These are phyloP conservation scores for Lucilia cuprina DNA, from an alignment of 1,140 invertebrate genomes.

Conservation along the genomic window DNA sequence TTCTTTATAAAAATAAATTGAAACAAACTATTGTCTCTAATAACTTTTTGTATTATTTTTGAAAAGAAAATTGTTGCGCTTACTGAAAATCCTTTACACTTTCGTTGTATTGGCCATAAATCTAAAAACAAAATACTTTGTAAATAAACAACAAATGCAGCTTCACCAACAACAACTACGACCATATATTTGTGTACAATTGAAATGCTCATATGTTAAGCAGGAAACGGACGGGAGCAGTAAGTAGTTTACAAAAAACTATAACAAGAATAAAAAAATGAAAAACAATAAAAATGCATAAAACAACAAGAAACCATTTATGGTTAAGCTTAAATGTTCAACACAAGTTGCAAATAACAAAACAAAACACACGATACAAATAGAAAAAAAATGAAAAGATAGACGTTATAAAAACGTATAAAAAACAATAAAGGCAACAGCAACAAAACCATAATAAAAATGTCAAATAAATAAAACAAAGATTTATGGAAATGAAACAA, in stretches of 20 bases:
- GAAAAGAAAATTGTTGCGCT: background rate
- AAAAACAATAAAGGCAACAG: background rate
- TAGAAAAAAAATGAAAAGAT: background rate
- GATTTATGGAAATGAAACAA: slow-evolving; percentile 7
- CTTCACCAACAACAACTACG: background rate
- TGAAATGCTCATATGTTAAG: background rate
- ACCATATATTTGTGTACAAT: background rate
- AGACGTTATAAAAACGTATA: background rate
- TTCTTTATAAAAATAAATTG: background rate
- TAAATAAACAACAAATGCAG: background rate
- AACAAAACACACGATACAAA: background rate
- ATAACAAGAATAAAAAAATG: background rate
- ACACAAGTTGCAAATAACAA: background rate
- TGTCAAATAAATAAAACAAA: slow-evolving; percentile 12
- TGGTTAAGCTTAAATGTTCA: background rate
- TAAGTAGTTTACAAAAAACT: background rate
- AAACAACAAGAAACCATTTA: background rate
- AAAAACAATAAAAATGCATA: background rate
- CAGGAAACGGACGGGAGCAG: background rate
- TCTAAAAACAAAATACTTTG: background rate
- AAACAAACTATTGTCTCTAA: no score
- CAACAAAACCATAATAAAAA: slow-evolving; percentile 18
- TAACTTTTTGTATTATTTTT: no score
- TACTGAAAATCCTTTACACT: background rate
- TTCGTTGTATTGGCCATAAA: background rate